Evolutionary conservation across 2,888 invertebrate genomes (phyloP), one percentile per base, ranked within the genome.

Genomic region (Podotricha telesiphe): DNA sequence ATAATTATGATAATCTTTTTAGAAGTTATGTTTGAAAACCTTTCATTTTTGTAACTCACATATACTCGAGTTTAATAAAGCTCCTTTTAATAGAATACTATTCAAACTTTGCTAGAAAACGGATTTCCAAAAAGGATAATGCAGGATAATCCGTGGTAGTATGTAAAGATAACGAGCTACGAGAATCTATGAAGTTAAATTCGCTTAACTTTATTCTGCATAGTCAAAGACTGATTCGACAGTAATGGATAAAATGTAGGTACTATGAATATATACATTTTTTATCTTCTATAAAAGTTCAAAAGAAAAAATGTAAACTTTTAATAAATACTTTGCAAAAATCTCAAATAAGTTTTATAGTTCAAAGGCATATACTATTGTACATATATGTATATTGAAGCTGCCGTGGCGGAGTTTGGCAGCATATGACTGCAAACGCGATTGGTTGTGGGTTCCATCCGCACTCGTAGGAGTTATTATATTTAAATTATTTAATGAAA

Each of bases 61-160:
- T 45, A 62, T 67, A 15, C 19, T 53, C 11, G 15, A 53, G 53
- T 45, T 34, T 45, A 28, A 47, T 61, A 22, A 65, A 65, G 53
- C 65, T 20, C 10, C 19, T 53, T 55, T 62, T 48, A 69, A 61
- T 40, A 53, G 55, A 66, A 69, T 55, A 55, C 34, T 67, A 56
- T 50, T 45, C n/a, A 22, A 69, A 73, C 56, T 71, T 73, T 37
- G 15, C 58, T 22, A 45, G 40, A 53, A 69, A n/a, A 69, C 50
- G 53, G 53, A 37, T 50, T 69, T 56, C 34, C 17, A 42, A 37
- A 61, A 61, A 68, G 65, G 68, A 63, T 68, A 58, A 66, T 63
- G 53, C 17, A 51, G 48, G 70, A 69, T 73, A 67, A 73, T 62
- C 70, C 42, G 55, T 55, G 50, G 59, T 47, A 65, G 64, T 58